Evolutionary conservation across 2,888 invertebrate species (phyloP).

Genomic region (Hartigia nigra): DNA sequence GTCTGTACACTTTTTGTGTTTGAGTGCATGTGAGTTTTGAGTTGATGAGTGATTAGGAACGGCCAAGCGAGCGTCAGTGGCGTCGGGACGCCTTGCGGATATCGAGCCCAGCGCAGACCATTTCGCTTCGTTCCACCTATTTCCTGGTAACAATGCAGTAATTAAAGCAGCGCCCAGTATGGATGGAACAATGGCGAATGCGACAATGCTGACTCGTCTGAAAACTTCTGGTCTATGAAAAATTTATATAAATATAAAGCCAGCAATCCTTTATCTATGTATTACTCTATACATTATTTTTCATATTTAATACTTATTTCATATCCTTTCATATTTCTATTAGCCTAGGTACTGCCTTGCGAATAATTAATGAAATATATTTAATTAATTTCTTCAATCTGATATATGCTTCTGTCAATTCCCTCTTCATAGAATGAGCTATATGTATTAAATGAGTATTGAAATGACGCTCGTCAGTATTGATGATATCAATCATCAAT

Average conservation of each 20-base stretch:
- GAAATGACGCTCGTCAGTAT: not conserved
- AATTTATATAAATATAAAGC: not conserved
- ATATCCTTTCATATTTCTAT: not conserved
- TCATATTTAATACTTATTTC: not conserved
- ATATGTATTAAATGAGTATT: not conserved
- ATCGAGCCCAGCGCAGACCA: not conserved
- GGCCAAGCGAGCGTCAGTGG: not conserved
- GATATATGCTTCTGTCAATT: not conserved
- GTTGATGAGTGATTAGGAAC: not conserved
- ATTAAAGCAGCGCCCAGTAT: conserved; percentile 36
- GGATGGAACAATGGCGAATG: conserved; percentile 30
- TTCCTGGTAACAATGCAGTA: conserved; percentile 36
- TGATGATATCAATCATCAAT: no score
- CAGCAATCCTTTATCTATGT: not conserved
- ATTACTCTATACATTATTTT: not conserved
- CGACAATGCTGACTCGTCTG: not conserved
- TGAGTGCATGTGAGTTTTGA: not conserved
- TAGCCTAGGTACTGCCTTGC: not conserved
- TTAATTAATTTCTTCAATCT: not conserved
- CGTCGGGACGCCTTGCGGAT: not conserved
- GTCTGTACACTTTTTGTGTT: not conserved
- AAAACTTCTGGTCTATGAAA: not conserved
- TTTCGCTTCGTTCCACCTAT: not conserved
- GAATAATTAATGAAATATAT: not conserved
- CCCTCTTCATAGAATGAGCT: not conserved